phyloP scores from a whole-genome alignment of 1,140 invertebrate genomes.

The Drosophila kurseongensis region DNA sequence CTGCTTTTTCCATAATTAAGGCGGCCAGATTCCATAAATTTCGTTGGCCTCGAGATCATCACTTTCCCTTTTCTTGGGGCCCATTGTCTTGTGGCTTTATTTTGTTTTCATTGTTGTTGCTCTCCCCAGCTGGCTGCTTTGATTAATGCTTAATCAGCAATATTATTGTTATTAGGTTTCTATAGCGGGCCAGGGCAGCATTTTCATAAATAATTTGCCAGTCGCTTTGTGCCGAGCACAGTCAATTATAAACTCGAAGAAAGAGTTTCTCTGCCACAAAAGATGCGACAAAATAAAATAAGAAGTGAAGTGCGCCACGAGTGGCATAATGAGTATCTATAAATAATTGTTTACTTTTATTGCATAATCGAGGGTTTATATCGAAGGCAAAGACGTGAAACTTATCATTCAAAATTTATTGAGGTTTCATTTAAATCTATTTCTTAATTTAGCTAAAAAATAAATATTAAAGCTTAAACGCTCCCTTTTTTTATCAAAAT shows the following conservation, averaged over 20 bases:
- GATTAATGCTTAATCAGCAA: constrained; percentile 82
- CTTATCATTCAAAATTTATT: not conserved
- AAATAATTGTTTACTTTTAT: constrained; percentile 27
- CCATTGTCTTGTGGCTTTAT: constrained; percentile 32
- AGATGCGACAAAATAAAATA: not conserved
- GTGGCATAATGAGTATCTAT: constrained; percentile 29
- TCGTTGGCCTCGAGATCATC: constrained; percentile 24
- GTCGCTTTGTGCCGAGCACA: constrained; percentile 27
- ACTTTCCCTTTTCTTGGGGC: constrained; percentile 57
- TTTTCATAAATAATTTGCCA: constrained; percentile 44
- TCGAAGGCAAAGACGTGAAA: not conserved
- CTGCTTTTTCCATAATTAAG: constrained; percentile 68
- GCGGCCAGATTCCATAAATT: constrained; percentile 35
- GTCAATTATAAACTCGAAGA: constrained; percentile 61
- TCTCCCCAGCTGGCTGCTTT: constrained; percentile 46
- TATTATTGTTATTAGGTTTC: constrained; percentile 81
- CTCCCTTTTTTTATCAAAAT: no score
- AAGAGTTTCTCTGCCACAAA: constrained; percentile 65
- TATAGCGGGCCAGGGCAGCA: constrained; percentile 46
- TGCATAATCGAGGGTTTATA: constrained; percentile 25
- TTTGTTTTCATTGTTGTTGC: constrained; percentile 24
- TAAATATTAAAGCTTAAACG: no score
- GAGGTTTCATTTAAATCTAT: no score
- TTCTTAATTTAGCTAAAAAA: no score
- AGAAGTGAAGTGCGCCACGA: constrained; percentile 17